Evolutionary conservation across 2,888 invertebrate species (phyloP), one percentile per base, ranked within the genome.

Genomic region (Ornithoptera alexandrae): DNA sequence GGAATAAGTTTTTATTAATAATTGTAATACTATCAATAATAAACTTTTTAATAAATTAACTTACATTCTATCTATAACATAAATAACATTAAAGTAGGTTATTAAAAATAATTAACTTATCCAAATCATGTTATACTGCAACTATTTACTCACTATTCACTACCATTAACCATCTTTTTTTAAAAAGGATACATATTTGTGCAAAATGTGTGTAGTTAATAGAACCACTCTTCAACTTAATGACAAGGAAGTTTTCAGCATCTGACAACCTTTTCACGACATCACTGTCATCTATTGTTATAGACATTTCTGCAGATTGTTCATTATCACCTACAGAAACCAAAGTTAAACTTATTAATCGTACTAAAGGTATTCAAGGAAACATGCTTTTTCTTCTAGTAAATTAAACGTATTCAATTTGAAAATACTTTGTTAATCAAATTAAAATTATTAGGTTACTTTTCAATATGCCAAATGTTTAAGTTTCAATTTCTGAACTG

Each of bases 161-260:
- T 50, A 39, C 8, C 6, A 39, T 50, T 5, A 50, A 50, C 15
- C 5, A 17, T 50, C 4, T 15, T 50, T 50, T 60, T 57, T 65
- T 58, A 39, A 74, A 93, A 95, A 96, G 96, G 96, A 96, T 96
- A 97, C 97, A 97, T 79, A 97, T 96, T 87, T 96, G 95, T 65
- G 95, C 94, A 84, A 97, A 97, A 80, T 97, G 97, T 80, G 93
- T 94, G 81, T 97, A 97, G 68, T 95, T 93, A 53, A 95, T 92
- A n/a, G 95, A 95, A 39, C 95, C 95, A 69, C 95, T 95, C 82
- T 94, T 94, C 62, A 98, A 91, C 83, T 95, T 96, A 68, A 98
- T 94, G 1, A 96, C 95, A 2, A 97, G 95, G 91, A 97, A 97
- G 77, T 95, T 91, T 1, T 92, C 87, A 53, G 93, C 88, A 77